phyloP scores from a whole-genome alignment of 1,140 invertebrate species.

The Elymnias hypermnestra region DNA sequence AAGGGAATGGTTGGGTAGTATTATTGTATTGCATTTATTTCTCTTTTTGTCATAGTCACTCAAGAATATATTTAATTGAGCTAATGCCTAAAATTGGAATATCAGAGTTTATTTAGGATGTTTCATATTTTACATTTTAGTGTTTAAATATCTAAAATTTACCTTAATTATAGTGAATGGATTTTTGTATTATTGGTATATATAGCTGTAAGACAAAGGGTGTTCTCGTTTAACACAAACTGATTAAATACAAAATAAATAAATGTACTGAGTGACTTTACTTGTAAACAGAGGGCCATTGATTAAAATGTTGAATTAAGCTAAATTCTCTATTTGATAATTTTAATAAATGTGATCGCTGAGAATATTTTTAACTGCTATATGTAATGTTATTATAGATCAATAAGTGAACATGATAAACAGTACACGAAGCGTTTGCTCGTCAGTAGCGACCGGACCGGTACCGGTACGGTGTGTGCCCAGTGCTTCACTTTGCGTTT shows the following conservation, averaged over 20 bases:
- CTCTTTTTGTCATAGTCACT: slow-evolving; percentile 73
- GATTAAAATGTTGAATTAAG: slow-evolving; percentile 71
- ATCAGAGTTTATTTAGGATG: slow-evolving; percentile 76
- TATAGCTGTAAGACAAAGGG: slow-evolving; percentile 70
- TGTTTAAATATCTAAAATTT: slow-evolving; percentile 75
- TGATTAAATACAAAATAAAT: slow-evolving; percentile 67
- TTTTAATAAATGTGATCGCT: slow-evolving; percentile 72
- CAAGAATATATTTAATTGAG: slow-evolving; percentile 73
- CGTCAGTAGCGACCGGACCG: slow-evolving; percentile 13
- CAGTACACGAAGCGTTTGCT: slow-evolving; percentile 30
- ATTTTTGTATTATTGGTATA: slow-evolving; percentile 76
- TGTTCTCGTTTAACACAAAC: slow-evolving; percentile 68
- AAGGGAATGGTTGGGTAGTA: slow-evolving; percentile 68
- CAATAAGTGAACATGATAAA: slow-evolving; percentile 49
- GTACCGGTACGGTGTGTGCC: slow-evolving; percentile 1
- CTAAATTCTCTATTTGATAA: slow-evolving; percentile 73
- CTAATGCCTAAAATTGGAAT: slow-evolving; percentile 74
- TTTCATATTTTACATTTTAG: slow-evolving; percentile 75
- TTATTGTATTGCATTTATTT: slow-evolving; percentile 75
- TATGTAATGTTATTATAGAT: slow-evolving; percentile 68
- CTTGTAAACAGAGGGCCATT: slow-evolving; percentile 75
- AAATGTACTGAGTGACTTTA: slow-evolving; percentile 74
- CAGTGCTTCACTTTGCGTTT: slow-evolving; percentile 1
- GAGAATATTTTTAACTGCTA: slow-evolving; percentile 72
- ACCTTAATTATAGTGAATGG: slow-evolving; percentile 74